A percentile compares a stretch with the other conserved stretches of the same genome.
Evolutionary conservation across 2,797 vertebrate genomes (phyloP).

Genomic region (Rhinoraja longicauda): DNA sequence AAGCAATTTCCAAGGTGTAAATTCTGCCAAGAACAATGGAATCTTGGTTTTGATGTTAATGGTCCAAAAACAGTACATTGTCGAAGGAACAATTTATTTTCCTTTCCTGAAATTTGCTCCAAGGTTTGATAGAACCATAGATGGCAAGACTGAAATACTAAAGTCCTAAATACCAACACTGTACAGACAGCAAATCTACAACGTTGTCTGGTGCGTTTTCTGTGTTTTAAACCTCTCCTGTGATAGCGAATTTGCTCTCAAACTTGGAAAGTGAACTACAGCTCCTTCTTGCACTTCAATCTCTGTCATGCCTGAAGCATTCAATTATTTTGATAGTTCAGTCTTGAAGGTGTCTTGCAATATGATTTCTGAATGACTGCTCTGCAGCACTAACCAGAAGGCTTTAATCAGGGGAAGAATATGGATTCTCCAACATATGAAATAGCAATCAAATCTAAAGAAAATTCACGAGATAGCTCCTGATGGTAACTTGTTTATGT

Average conservation of each 20-base stretch:
- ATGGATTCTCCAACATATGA: background rate
- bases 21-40: background rate
- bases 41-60: conserved; percentile 47
- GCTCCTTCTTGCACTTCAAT: background rate
- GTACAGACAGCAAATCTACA: background rate
- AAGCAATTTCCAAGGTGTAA: background rate
- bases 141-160: background rate
- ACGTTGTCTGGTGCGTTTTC: background rate
- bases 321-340: background rate
- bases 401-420: background rate
- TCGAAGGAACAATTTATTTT: background rate
- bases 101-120: too few relatives aligned
- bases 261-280: background rate
- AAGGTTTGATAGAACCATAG: background rate
- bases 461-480: too few relatives aligned
- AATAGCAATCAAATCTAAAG: background rate
- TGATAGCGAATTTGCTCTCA: background rate
- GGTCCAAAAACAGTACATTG: conserved; percentile 47
- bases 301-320: background rate
- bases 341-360: background rate
- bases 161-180: background rate
- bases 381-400: background rate
- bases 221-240: background rate
- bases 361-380: background rate
- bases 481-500: too few relatives aligned